These are phyloP conservation scores for Fragum sueziense DNA, from an alignment of 2,888 invertebrate species.

Conservation along the genomic window DNA sequence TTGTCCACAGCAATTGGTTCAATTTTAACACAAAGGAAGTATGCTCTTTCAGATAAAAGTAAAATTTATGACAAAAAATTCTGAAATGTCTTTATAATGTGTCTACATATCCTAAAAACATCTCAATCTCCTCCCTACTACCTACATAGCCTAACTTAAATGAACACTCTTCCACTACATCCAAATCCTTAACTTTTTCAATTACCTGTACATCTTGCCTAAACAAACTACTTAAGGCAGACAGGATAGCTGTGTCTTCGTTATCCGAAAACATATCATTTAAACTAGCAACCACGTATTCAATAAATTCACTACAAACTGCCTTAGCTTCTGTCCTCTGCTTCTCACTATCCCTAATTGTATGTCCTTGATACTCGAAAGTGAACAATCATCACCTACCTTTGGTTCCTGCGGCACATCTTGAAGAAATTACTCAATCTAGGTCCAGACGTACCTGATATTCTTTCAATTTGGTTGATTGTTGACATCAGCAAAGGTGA, in stretches of 20 bases:
- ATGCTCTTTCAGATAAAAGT: no score
- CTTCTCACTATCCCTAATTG: conserved; percentile 39
- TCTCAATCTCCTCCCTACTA: background rate
- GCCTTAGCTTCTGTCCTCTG: conserved; percentile 41
- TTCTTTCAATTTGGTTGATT: background rate
- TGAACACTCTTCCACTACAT: background rate
- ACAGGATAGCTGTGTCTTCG: conserved; percentile 13
- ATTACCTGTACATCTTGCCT: background rate
- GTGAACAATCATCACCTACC: no score
- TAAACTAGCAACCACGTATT: conserved; percentile 23
- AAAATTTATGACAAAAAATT: no score
- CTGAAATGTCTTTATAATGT: no score
- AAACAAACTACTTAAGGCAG: conserved; percentile 10
- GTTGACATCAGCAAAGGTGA: background rate
- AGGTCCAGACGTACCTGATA: background rate
- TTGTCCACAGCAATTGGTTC: no score
- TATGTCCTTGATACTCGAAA: background rate
- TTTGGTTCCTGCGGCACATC: no score
- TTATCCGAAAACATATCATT: conserved; percentile 41
- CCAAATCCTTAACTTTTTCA: background rate
- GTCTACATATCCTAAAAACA: background rate
- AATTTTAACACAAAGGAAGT: no score
- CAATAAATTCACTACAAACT: conserved; percentile 26
- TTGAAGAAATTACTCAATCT: no score
- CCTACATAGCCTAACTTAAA: background rate